Base-by-base conservation (phyloP, 2,113 vertebrate species). In the Malaclemys terrapin region DNA sequence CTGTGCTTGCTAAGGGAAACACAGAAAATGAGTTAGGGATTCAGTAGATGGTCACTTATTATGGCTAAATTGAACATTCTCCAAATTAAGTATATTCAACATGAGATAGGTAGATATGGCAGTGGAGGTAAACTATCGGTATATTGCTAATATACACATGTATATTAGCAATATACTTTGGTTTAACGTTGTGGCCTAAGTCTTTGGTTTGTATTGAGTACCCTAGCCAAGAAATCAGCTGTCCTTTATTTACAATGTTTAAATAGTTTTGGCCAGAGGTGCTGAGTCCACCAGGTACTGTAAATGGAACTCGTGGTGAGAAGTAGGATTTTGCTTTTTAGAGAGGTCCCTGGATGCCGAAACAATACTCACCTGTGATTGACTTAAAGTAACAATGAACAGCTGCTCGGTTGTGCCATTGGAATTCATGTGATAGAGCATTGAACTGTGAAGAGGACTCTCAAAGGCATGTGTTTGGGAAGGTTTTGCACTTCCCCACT, bases 1-100 rank as follows among this genome's bases (percentile, higher is more conserved):
- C 62, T 1, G 96, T 79, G 53, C 85, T 90, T 57, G 95, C 98
- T 98, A 47, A 59, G 93, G 45, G 69, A 94, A 89, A 97, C 80
- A 83, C 42, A 85, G 88, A 96, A 92, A 93, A 35, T 0, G 1
- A 90, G 80, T 97, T 85, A 95, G 59, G 5, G 17, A 85, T 94
- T 94, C 47, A 53, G 3, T 82, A n/a, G 8, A 5, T 31, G 42
- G 35, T 56, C 20, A 17, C 2, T n/a, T 57, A 10, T 69, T 80
- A 25, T 87, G 69, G 6, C 42, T 89, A 17, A 59, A 47, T 4
- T 76, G 22, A 75, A 76, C 72, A 76, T 42, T 24, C 38, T 42
- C 6, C 20, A 45, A 42, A 75, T 75, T 45, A 35, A 20, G 62
- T 53, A 49, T 25, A 4, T 83, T 50, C 82, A 92, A 14, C 1